phyloP scores from a whole-genome alignment of 2,797 vertebrate species.

The Pseudochaenichthys georgianus region DNA sequence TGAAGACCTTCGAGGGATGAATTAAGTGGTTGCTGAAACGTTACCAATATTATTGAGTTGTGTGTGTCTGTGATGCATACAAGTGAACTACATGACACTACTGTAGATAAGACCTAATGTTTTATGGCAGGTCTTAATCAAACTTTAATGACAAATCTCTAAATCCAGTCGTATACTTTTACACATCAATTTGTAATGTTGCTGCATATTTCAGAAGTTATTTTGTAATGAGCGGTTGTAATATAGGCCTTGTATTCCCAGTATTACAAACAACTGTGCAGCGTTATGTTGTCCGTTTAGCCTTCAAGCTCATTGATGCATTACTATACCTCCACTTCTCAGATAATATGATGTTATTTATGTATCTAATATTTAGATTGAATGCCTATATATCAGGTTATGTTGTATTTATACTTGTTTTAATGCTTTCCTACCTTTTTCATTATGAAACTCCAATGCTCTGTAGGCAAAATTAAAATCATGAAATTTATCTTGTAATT shows the following conservation, averaged over 20 bases:
- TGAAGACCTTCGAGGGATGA: conserved; percentile 44
- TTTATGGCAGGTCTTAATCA: conserved; percentile 28
- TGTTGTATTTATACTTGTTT: not conserved
- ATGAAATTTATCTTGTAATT: not conserved
- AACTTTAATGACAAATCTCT: conserved; percentile 37
- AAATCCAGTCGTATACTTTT: not conserved
- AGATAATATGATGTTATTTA: conserved; percentile 11
- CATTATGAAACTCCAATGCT: not conserved
- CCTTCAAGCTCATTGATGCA: conserved; percentile 2
- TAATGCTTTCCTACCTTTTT: not conserved
- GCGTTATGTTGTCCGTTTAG: conserved; percentile 6
- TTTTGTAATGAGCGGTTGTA: conserved; percentile 25
- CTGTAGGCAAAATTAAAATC: not conserved
- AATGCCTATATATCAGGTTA: conserved; percentile 16
- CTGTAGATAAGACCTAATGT: conserved; percentile 1
- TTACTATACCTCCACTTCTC: conserved; percentile 5
- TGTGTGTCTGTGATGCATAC: conserved; percentile 4
- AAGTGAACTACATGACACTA: not conserved
- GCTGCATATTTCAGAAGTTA: not conserved
- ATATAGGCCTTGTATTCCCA: not conserved
- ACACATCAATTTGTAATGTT: conserved; percentile 3
- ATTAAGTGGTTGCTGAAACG: conserved; percentile 55
- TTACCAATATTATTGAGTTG: conserved; percentile 49
- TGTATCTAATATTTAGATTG: conserved; percentile 2
- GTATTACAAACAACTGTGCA: not conserved